Evolutionary conservation across 2,888 invertebrate genomes (phyloP).

Genomic region (Sinhomidia bicolor): DNA sequence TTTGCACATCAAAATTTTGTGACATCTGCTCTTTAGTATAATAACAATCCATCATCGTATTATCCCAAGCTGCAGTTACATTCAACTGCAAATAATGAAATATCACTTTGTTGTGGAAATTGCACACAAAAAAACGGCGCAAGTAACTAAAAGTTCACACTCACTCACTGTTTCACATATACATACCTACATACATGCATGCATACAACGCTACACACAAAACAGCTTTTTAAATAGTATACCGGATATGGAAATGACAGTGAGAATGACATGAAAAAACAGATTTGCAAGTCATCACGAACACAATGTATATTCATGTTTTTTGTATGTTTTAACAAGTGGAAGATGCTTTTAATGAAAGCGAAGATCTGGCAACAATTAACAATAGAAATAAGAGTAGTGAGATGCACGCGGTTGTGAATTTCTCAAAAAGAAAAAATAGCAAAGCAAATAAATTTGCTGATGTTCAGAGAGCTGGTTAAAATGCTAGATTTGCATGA

Average conservation of each 20-base stretch:
- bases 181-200: too few relatives aligned
- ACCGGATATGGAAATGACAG: conserved; percentile 69
- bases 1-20: not conserved
- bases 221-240: not conserved
- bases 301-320: not conserved
- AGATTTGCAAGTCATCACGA: conserved; percentile 55
- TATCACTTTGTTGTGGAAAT: too few relatives aligned
- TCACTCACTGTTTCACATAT: not conserved
- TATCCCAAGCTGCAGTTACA: not conserved
- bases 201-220: too few relatives aligned
- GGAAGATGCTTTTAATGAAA: conserved; percentile 43
- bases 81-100: not conserved
- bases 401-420: not conserved
- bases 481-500: conserved; percentile 16
- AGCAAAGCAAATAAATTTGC: not conserved
- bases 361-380: conserved; percentile 31
- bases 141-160: not conserved
- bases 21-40: not conserved
- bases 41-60: not conserved
- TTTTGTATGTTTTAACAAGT: conserved; percentile 4
- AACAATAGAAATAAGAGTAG: conserved; percentile 38
- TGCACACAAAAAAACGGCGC: too few relatives aligned
- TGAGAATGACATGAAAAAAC: conserved; percentile 58
- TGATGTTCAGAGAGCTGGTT: not conserved
- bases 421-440: not conserved